Conservation (phyloP, 2,797 vertebrate species). For the Rallus crepitans region DNA sequence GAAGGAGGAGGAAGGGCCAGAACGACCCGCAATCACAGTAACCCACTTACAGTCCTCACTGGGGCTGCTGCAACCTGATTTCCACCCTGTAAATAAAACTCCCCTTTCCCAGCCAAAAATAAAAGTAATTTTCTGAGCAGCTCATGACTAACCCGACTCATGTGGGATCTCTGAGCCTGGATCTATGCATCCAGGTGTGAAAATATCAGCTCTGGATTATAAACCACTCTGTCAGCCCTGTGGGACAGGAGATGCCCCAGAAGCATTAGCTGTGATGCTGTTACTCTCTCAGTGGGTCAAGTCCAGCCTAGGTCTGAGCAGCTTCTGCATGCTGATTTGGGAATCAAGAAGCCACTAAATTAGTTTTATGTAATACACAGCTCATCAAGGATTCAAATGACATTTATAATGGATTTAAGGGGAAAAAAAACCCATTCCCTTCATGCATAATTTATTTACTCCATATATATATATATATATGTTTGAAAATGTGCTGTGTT, state of each 20-base stretch:
- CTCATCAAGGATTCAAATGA: conserved; percentile 33
- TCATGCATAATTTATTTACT: conserved; percentile 30
- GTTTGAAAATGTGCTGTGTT: not conserved
- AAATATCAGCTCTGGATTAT: not conserved
- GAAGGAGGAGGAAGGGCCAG: not conserved
- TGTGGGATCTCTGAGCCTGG: not conserved
- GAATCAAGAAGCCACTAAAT: not conserved
- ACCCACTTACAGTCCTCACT: not conserved
- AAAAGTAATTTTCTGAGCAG: not conserved
- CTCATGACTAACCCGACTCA: not conserved
- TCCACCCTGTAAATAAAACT: not conserved
- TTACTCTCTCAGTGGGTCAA: not conserved
- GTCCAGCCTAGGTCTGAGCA: not conserved
- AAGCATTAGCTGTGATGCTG: not conserved
- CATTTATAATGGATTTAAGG: not conserved
- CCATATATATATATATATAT: not conserved
- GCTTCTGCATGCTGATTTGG: not conserved
- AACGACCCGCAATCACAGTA: not conserved
- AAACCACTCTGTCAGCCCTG: not conserved
- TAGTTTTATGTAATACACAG: not conserved
- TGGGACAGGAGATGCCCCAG: not conserved
- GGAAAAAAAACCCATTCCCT: not conserved
- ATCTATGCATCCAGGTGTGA: not conserved
- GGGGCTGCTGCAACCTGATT: not conserved
- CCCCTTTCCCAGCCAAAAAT: not conserved